Evolutionary conservation across 64 coral and sea anemone genomes (phyloP).

Genomic region (Stichodactyla mertensii): DNA sequence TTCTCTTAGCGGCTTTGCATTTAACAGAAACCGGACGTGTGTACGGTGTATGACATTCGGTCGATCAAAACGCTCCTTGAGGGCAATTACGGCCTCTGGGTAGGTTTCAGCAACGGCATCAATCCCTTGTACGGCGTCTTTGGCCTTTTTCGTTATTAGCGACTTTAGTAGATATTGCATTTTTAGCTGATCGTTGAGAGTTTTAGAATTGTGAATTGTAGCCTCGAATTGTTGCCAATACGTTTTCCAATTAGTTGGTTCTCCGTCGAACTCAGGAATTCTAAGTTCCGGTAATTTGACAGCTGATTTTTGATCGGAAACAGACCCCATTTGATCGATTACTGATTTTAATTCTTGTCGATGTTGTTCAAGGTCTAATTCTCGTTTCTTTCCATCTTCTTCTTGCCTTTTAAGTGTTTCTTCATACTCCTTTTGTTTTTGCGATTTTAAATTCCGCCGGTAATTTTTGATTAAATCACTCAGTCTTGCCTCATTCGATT

Average conservation of each 20-base stretch:
- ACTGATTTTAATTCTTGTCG: not conserved
- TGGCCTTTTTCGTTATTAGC: conserved; percentile 31
- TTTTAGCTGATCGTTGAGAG: conserved; percentile 15
- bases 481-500: not conserved
- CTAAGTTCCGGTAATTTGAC: no score
- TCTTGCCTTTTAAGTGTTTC: not conserved
- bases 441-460: no score
- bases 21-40: conserved; percentile 29
- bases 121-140: conserved; percentile 23
- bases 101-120: not conserved
- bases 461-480: no score
- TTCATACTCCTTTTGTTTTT: no score
- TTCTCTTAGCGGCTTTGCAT: conserved; percentile 30
- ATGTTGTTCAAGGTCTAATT: not conserved
- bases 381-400: not conserved
- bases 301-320: not conserved
- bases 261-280: not conserved
- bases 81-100: no score
- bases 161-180: not conserved
- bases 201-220: no score
- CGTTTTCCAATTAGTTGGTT: not conserved
- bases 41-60: conserved; percentile 8
- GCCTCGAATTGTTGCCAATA: no score
- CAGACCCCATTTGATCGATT: not conserved
- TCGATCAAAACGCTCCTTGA: conserved; percentile 19